phyloP scores from a whole-genome alignment of 1,140 invertebrate species.

The Listronotus bonariensis region DNA sequence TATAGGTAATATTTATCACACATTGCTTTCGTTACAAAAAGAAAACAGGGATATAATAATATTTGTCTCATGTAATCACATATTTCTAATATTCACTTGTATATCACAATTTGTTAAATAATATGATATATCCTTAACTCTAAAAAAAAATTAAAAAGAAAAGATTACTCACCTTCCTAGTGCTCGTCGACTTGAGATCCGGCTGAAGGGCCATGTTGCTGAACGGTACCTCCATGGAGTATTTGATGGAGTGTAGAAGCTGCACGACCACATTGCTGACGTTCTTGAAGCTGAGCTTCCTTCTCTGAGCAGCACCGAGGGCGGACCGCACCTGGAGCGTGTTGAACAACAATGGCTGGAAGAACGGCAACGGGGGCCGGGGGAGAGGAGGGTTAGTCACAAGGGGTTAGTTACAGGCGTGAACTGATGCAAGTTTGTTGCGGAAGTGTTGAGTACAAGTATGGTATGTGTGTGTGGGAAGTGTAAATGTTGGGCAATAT shows the following conservation, averaged over 20 bases:
- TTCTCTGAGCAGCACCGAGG: constrained; percentile 66
- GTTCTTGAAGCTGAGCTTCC: constrained; percentile 89
- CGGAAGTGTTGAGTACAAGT: constrained; percentile 36
- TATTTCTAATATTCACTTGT: too few species aligned
- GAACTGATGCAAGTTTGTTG: too few species aligned
- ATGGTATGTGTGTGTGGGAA: constrained; percentile 7
- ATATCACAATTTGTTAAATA: too few species aligned
- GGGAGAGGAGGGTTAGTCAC: constrained; percentile 53
- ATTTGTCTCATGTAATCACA: too few species aligned
- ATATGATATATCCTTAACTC: too few species aligned
- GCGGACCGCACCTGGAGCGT: constrained; percentile 70
- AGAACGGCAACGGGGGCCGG: constrained; percentile 52
- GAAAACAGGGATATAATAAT: too few species aligned
- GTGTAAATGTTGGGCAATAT: not conserved
- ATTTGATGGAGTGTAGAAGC: constrained; percentile 87
- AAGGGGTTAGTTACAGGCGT: constrained; percentile 44
- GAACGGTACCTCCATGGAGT: constrained; percentile 90
- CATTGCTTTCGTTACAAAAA: too few species aligned
- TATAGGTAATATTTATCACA: too few species aligned
- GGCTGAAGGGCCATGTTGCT: constrained; percentile 81
- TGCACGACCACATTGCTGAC: constrained; percentile 90
- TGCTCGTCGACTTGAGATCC: constrained; percentile 65
- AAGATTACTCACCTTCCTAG: constrained; percentile 63
- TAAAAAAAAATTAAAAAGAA: constrained; percentile 7
- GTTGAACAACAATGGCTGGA: constrained; percentile 71